Evolutionary conservation across 2,888 invertebrate genomes (phyloP), one percentile per base, ranked within the genome.

Genomic region (Metellina segmentata): DNA sequence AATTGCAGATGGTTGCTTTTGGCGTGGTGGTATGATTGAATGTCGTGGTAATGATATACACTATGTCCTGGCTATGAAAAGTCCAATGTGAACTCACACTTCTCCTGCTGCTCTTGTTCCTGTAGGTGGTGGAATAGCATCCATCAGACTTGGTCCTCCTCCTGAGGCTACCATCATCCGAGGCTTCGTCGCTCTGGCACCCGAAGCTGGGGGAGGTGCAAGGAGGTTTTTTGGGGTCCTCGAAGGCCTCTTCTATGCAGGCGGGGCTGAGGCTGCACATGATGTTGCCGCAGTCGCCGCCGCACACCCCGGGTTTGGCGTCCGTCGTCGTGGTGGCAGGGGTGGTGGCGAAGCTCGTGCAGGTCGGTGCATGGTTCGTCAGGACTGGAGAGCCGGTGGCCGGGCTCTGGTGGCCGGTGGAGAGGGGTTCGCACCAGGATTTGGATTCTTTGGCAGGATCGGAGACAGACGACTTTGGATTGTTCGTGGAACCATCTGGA

Each of bases 261-360:
- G 83, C 92, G 11, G 92, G 92, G 9, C 85, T 92, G 13, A 92
- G 82, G 13, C 92, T 89, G 74, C 92, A 92, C 92, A 92, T 92
- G 53, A 92, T 92, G 69, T 92, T 92, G 7, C 92, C 92, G n/a
- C 92, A 92, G 48, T 92, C 89, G 0, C 92, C 92, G 1, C 89
- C 85, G 61, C 92, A 92, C 1, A 77, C 78, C 8, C 69, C 79
- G 4, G n/a, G 19, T 9, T 49, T 19, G 4, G 48, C 52, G 19
- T 34, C 20, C 9, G 85, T 53, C 7, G 81, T n/a, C 0, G 75
- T 52, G 20, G 49, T 70, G 0, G 34, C 16, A 6, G 90, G 70
- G 0, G 53, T 69, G 7, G 83, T 72, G 0, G 79, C 16, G 11
- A 19, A 11, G 13, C 48, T 74, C 9, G 81, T 69, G 69, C 77